Evolutionary conservation across 2,888 invertebrate species (phyloP).

Genomic region (Lepidocyrtinus sp.): DNA sequence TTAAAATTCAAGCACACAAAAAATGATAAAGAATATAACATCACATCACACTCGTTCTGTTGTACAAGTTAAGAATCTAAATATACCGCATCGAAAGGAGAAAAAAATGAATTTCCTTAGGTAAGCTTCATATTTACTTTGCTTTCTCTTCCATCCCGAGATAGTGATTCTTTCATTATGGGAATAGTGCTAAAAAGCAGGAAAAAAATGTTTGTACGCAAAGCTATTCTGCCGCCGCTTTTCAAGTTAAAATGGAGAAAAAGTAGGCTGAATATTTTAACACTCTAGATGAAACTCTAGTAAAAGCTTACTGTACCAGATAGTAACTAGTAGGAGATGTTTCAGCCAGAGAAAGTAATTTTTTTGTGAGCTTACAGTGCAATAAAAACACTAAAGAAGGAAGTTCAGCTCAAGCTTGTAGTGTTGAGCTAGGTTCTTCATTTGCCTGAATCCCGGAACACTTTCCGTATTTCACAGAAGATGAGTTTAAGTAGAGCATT

Average conservation of each 20-base stretch:
- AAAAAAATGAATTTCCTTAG: neutral
- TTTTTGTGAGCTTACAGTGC: neutral
- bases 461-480: too few relatives aligned
- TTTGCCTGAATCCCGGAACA: too few relatives aligned
- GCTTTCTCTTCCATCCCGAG: neutral
- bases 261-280: conserved; percentile 13
- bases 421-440: neutral
- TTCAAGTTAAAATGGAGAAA: neutral
- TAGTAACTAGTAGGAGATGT: neutral
- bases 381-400: too few relatives aligned
- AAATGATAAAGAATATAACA: too few relatives aligned
- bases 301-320: too few relatives aligned
- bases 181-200: neutral
- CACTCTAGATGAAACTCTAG: conserved; percentile 8
- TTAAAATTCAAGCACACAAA: too few relatives aligned
- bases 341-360: neutral
- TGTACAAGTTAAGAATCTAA: neutral
- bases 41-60: too few relatives aligned
- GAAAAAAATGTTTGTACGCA: neutral
- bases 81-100: too few relatives aligned
- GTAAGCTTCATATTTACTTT: neutral
- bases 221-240: neutral
- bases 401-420: too few relatives aligned
- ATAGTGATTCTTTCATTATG: neutral
- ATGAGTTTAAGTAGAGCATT: too few relatives aligned